phyloP scores from a whole-genome alignment of 2,113 vertebrate species.

The Tupaia chinensis region DNA sequence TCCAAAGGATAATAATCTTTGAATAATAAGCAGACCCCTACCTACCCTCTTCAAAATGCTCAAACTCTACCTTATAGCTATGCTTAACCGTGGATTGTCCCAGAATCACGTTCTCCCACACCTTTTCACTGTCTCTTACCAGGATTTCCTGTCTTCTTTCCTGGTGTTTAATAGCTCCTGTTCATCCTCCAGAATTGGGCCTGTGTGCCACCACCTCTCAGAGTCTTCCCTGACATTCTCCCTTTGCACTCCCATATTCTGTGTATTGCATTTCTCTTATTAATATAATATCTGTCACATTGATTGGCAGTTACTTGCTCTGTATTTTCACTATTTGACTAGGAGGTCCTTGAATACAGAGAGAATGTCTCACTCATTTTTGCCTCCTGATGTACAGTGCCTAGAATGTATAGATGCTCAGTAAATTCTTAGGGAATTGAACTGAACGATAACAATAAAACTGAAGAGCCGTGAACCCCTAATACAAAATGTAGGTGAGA shows the following conservation, averaged over 20 bases:
- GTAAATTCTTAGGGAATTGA: background rate
- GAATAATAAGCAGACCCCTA: background rate
- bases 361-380: background rate
- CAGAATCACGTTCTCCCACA: background rate
- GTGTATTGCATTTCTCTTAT: background rate
- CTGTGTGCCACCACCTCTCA: background rate
- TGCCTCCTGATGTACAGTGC: background rate
- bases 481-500: background rate
- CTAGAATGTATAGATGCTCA: background rate
- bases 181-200: background rate
- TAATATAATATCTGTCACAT: background rate
- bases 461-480: background rate
- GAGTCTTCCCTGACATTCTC: background rate
- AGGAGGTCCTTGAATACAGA: background rate
- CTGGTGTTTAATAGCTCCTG: background rate
- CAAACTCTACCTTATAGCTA: background rate
- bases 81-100: background rate
- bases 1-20: background rate
- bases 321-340: background rate
- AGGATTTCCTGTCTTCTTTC: rapidly evolving
- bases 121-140: background rate
- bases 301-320: background rate
- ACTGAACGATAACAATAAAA: background rate
- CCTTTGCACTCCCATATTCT: background rate
- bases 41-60: background rate